phyloP scores from a whole-genome alignment of 2,797 vertebrate species.

The Mormyrops boulengeri region DNA sequence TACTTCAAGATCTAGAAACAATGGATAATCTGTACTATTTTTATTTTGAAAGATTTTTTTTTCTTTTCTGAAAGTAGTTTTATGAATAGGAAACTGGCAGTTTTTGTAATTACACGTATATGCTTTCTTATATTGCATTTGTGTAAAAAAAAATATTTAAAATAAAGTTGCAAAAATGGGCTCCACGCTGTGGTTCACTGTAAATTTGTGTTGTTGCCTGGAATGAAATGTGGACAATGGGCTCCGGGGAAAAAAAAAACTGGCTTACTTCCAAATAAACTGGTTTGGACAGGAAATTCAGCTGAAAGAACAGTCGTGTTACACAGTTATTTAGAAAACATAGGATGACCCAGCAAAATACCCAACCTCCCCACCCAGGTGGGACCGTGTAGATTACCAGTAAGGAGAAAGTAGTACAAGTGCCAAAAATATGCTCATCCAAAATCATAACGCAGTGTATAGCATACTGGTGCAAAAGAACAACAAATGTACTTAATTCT shows the following conservation, averaged over 20 bases:
- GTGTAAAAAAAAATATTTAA: not conserved
- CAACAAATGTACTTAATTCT: not conserved
- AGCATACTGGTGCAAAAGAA: not conserved
- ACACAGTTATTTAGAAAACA: slow-evolving; percentile 55
- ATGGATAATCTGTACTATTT: not conserved
- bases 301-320: slow-evolving; percentile 64
- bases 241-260: slow-evolving; percentile 39
- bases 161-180: not conserved
- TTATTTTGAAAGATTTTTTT: not conserved
- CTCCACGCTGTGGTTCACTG: not conserved
- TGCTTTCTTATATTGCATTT: not conserved
- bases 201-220: slow-evolving; percentile 35
- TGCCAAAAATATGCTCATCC: not conserved
- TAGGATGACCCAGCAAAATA: slow-evolving; percentile 15
- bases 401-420: not conserved
- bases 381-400: not conserved
- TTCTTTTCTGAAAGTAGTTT: not conserved
- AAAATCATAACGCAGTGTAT: not conserved
- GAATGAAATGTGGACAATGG: slow-evolving; percentile 63
- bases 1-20: not conserved
- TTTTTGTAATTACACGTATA: not conserved
- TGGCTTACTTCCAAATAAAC: slow-evolving; percentile 71
- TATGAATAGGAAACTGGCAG: not conserved
- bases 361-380: not conserved
- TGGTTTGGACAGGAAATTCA: slow-evolving; percentile 69